A percentile compares a stretch with the other conserved stretches of the same genome.
Conservation (phyloP, 2,888 invertebrate genomes). For the Scrobipalpa costella region DNA sequence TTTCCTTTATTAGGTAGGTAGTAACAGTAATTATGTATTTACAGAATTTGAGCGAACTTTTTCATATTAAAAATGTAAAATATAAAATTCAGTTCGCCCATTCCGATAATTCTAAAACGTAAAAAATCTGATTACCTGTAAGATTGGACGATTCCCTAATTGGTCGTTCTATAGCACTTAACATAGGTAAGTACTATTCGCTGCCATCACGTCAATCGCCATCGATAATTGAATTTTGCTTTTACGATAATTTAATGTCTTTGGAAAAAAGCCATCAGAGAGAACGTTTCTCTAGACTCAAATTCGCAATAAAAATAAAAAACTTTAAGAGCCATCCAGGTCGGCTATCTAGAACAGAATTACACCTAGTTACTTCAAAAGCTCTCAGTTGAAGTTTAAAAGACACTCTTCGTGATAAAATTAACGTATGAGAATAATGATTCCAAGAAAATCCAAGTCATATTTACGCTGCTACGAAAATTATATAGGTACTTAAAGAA, state of each 20-base stretch:
- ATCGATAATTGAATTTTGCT: slow-evolving; percentile 27
- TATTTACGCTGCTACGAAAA: no score
- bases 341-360: background rate
- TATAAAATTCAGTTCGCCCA: no score
- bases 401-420: no score
- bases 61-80: no score
- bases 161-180: slow-evolving; percentile 9
- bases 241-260: slow-evolving; percentile 25
- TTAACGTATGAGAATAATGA: no score
- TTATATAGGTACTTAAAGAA: no score
- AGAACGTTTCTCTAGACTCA: slow-evolving; percentile 3
- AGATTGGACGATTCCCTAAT: background rate
- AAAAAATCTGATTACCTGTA: slow-evolving; percentile 8
- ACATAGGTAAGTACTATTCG: background rate
- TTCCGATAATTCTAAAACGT: no score
- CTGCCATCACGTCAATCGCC: slow-evolving; percentile 4
- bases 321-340: background rate
- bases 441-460: no score
- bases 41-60: no score
- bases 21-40: no score
- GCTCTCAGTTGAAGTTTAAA: background rate
- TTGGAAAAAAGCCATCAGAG: slow-evolving; percentile 11
- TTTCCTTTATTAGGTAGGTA: no score
- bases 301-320: background rate
- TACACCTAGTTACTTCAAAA: background rate